Conservation (phyloP, 2,888 invertebrate genomes). For the Eupithecia exiguata region DNA sequence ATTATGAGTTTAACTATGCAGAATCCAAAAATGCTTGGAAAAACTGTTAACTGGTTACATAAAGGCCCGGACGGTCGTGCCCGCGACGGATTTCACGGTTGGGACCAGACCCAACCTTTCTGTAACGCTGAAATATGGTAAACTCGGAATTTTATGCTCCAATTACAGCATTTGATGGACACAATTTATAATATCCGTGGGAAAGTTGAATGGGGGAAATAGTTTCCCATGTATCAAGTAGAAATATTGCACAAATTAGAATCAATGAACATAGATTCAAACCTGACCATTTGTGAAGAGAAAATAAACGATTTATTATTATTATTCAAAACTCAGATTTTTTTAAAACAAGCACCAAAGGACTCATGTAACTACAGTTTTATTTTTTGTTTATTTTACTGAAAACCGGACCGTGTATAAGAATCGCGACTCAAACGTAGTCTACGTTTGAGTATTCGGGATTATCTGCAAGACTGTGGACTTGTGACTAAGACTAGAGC, state of each 20-base stretch:
- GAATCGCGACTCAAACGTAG: too few species aligned
- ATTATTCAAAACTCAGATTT: not conserved
- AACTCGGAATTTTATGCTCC: conserved; percentile 42
- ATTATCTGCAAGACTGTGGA: too few species aligned
- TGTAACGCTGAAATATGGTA: conserved; percentile 38
- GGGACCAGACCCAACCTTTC: conserved; percentile 44
- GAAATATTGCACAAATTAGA: not conserved
- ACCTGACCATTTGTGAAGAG: too few species aligned
- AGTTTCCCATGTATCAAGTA: not conserved
- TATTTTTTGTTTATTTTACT: not conserved
- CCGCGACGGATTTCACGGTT: conserved; percentile 55
- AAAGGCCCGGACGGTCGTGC: conserved; percentile 46
- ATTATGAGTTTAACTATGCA: not conserved
- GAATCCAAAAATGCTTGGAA: not conserved
- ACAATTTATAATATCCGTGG: conserved; percentile 26
- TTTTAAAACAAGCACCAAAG: not conserved
- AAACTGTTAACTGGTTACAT: conserved; percentile 9
- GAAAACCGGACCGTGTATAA: not conserved
- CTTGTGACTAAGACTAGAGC: not conserved
- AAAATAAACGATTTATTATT: too few species aligned
- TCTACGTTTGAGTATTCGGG: not conserved
- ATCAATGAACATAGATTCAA: not conserved
- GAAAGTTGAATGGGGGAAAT: conserved; percentile 20
- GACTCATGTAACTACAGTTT: not conserved
- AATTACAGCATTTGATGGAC: conserved; percentile 32